A percentile compares a stretch with the other conserved stretches of the same genome.
Conservation (phyloP, 2,888 invertebrate genomes). For the Lamellibrachia satsuma region DNA sequence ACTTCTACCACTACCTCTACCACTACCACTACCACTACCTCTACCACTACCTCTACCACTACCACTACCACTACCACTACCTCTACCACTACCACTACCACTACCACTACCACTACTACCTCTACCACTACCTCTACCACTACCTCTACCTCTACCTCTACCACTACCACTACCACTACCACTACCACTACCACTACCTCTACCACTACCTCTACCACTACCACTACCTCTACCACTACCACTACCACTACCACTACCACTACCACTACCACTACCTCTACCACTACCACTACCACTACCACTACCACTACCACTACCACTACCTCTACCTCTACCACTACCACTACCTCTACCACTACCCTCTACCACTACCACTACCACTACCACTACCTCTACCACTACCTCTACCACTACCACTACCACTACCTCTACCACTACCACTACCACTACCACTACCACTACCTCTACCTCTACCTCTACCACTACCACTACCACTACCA, state of each 20-base stretch:
- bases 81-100: neutral
- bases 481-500: neutral
- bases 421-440: no score
- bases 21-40: no score
- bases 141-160: neutral
- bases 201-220: neutral
- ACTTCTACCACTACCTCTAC: no score
- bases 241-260: neutral
- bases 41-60: neutral
- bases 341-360: conserved; percentile 21
- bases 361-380: no score
- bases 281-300: conserved; percentile 19
- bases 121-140: no score
- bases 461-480: neutral
- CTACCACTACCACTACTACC: no score
- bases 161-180: neutral
- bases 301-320: no score
- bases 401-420: no score
- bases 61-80: neutral
- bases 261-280: conserved; percentile 19
- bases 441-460: neutral
- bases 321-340: conserved; percentile 24
- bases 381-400: no score
- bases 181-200: conserved; percentile 7
- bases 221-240: neutral